These are phyloP conservation scores for Haliclona indistincta DNA, from an alignment of 37 sponge, comb jelly and placozoan species.

Conservation along the genomic window DNA sequence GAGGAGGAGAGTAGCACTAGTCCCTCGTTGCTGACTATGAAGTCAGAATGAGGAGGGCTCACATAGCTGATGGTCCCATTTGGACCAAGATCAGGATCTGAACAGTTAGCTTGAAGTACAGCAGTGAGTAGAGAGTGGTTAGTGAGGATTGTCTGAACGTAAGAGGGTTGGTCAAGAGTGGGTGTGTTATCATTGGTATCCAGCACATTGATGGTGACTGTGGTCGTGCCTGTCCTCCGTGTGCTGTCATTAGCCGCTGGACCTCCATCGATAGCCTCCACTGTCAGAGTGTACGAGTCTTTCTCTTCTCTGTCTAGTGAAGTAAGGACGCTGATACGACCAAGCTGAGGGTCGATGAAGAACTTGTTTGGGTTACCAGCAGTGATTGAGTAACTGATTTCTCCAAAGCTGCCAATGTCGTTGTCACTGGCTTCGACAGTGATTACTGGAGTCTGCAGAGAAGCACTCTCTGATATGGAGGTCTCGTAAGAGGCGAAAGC, in stretches of 20 bases:
- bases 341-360: constrained; percentile 53
- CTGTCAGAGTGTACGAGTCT: constrained; percentile 41
- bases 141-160: constrained; percentile 44
- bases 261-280: constrained; percentile 68
- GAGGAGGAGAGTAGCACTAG: constrained; percentile 27
- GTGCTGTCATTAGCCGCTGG: constrained; percentile 11
- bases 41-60: constrained; percentile 3
- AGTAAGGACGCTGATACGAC: constrained; percentile 60
- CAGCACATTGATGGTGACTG: constrained; percentile 32
- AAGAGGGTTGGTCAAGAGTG: constrained; percentile 22
- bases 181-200: constrained; percentile 43
- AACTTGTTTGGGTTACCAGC: constrained; percentile 66
- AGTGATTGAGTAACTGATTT: constrained; percentile 52
- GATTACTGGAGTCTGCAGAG: constrained; percentile 14
- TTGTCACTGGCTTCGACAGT: constrained; percentile 59
- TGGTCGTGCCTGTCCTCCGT: constrained; percentile 43
- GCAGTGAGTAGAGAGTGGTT: constrained; percentile 28
- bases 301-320: constrained; percentile 57
- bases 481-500: constrained; percentile 24
- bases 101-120: constrained; percentile 38
- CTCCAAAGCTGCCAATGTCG: constrained; percentile 73
- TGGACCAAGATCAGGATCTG: constrained; percentile 45
- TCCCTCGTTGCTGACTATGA: constrained; percentile 43
- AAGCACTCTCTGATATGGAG: constrained; percentile 39
- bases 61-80: constrained; percentile 32